A percentile compares a stretch with the other conserved stretches of the same genome.
phyloP scores from a whole-genome alignment of 2,888 invertebrate genomes.

The Drosophila leonis region DNA sequence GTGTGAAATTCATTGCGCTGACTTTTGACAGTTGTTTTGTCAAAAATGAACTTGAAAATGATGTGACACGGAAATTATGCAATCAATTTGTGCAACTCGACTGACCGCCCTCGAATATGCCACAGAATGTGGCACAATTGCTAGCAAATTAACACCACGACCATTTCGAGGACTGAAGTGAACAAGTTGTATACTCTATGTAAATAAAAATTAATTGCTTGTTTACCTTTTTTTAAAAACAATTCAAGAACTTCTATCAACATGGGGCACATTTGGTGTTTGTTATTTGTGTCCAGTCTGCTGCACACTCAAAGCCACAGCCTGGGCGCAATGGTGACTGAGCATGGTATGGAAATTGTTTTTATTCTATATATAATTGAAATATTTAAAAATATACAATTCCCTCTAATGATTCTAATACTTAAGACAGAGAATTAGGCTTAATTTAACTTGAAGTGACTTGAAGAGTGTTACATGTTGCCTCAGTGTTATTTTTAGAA shows the following conservation, averaged over 20 bases:
- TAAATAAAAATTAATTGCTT: slow-evolving; percentile 16
- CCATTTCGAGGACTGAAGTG: slow-evolving; percentile 46
- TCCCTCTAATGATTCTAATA: too few relatives aligned
- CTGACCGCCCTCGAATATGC: slow-evolving; percentile 55
- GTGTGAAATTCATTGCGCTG: slow-evolving; percentile 28
- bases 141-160: slow-evolving; percentile 29
- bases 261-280: slow-evolving; percentile 69
- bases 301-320: slow-evolving; percentile 69
- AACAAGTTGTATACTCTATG: slow-evolving; percentile 9
- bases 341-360: slow-evolving; percentile 47
- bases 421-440: too few relatives aligned
- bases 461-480: too few relatives aligned
- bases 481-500: too few relatives aligned
- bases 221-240: slow-evolving; percentile 14
- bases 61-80: slow-evolving; percentile 73
- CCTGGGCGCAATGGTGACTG: slow-evolving; percentile 49
- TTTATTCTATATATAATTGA: not conserved
- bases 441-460: too few relatives aligned
- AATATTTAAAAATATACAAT: not conserved
- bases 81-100: slow-evolving; percentile 78
- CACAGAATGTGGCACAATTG: slow-evolving; percentile 34
- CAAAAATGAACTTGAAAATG: slow-evolving; percentile 73
- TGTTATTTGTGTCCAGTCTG: slow-evolving; percentile 64
- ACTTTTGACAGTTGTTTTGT: slow-evolving; percentile 54
- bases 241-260: slow-evolving; percentile 24